These are phyloP conservation scores for Sinohyriopsis cumingii DNA, from an alignment of 2,888 invertebrate species.

Conservation along the genomic window DNA sequence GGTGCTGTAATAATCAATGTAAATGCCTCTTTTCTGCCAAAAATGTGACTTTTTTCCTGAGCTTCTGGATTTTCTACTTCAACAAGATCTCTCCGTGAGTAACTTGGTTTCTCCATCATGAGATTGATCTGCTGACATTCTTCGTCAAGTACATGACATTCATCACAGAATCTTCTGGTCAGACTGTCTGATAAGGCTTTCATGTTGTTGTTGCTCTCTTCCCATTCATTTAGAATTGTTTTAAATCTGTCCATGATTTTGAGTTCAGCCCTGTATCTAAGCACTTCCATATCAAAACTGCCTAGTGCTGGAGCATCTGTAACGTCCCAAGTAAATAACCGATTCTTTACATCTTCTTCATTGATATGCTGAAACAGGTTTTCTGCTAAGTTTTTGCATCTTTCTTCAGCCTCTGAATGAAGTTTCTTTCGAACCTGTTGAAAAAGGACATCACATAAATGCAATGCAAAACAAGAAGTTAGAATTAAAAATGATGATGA, in stretches of 20 bases:
- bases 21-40: constrained; percentile 39
- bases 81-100: constrained; percentile 1
- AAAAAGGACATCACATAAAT: background rate
- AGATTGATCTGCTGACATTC: constrained; percentile 32
- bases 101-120: constrained; percentile 22
- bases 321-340: constrained; percentile 19
- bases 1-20: constrained; percentile 41
- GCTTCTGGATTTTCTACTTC: background rate
- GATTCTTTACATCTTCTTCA: constrained; percentile 13
- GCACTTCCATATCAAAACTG: constrained; percentile 36
- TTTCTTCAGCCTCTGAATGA: constrained; percentile 14
- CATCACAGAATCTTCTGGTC: constrained; percentile 24
- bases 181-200: constrained; percentile 22
- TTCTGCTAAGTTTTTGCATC: constrained; percentile 23
- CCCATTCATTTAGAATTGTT: constrained; percentile 30
- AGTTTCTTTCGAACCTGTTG: constrained; percentile 23
- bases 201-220: constrained; percentile 16
- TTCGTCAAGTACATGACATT: constrained; percentile 34
- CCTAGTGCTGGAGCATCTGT: constrained; percentile 21
- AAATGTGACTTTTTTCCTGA: constrained; percentile 9
- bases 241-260: constrained; percentile 27
- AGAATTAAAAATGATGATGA: too few relatives aligned
- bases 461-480: too few relatives aligned
- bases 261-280: constrained; percentile 33
- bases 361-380: constrained; percentile 25